Percentiles rank a stretch among this genome's conserved stretches.
Evolutionary conservation across 92 coral and sea anemone genomes (phyloP).

Genomic region (Phymanthus crucifer): DNA sequence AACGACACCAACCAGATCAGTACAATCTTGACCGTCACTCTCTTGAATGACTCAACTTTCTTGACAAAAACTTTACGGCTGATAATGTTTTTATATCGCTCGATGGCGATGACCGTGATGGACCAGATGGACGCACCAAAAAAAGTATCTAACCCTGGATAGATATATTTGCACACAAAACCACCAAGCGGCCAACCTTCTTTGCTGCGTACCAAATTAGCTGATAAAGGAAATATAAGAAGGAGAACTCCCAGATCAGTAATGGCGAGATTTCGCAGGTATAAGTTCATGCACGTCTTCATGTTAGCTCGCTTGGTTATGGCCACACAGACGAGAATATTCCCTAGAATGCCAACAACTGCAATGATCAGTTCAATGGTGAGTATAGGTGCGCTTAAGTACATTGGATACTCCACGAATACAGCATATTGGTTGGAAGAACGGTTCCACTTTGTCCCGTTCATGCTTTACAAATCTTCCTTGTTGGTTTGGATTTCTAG

Average conservation of each 20-base stretch:
- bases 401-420: background rate
- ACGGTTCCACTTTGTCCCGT: background rate
- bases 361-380: conserved; percentile 22
- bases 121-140: conserved; percentile 55
- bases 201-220: background rate
- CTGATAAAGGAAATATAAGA: conserved; percentile 12
- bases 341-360: conserved; percentile 43
- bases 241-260: conserved; percentile 55
- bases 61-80: conserved; percentile 10
- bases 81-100: conserved; percentile 38
- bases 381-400: background rate
- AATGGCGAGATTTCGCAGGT: conserved; percentile 49
- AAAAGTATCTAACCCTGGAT: conserved; percentile 43
- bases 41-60: conserved; percentile 25
- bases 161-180: conserved; percentile 39
- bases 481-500: background rate
- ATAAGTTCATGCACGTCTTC: conserved; percentile 26
- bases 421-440: background rate
- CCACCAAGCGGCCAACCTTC: conserved; percentile 36
- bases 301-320: conserved; percentile 19
- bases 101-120: conserved; percentile 49
- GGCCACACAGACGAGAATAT: conserved; percentile 32
- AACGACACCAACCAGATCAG: conserved; percentile 27
- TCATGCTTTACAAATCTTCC: background rate
- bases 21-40: conserved; percentile 18